Evolutionary conservation across 2,113 vertebrate genomes (phyloP).

Genomic region (Laticauda colubrina): DNA sequence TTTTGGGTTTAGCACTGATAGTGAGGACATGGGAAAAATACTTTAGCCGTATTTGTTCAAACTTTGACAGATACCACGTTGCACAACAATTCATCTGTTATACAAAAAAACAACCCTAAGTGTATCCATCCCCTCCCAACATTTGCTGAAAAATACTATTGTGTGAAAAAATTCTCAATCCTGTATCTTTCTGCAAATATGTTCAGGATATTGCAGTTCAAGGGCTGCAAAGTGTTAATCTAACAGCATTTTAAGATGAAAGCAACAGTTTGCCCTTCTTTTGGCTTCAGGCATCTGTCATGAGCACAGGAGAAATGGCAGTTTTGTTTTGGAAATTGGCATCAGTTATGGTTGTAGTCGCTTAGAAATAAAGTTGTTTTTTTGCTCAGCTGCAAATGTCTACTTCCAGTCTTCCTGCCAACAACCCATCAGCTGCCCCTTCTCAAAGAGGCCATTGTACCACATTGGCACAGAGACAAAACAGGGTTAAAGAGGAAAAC

Average conservation of each 20-base stretch:
- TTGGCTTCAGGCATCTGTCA: slow-evolving; percentile 69
- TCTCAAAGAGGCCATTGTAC: slow-evolving; percentile 77
- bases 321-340: slow-evolving; percentile 80
- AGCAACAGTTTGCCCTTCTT: slow-evolving; percentile 61
- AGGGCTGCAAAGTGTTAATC: slow-evolving; percentile 54
- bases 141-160: not conserved
- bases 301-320: slow-evolving; percentile 66
- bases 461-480: slow-evolving; percentile 51
- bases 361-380: slow-evolving; percentile 72
- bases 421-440: slow-evolving; percentile 70
- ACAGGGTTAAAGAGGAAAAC: slow-evolving; percentile 47
- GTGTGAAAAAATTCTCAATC: not conserved
- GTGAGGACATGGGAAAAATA: no score
- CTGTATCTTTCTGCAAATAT: not conserved
- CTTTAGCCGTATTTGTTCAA: not conserved
- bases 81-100: not conserved
- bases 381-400: slow-evolving; percentile 73
- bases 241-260: slow-evolving; percentile 34
- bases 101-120: not conserved
- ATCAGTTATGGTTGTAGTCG: slow-evolving; percentile 53
- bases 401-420: slow-evolving; percentile 69
- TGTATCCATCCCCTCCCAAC: not conserved
- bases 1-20: not conserved
- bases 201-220: not conserved
- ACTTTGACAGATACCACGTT: not conserved